These are phyloP conservation scores for Spinus pinus DNA, from an alignment of 2,797 vertebrate species.

Conservation along the genomic window DNA sequence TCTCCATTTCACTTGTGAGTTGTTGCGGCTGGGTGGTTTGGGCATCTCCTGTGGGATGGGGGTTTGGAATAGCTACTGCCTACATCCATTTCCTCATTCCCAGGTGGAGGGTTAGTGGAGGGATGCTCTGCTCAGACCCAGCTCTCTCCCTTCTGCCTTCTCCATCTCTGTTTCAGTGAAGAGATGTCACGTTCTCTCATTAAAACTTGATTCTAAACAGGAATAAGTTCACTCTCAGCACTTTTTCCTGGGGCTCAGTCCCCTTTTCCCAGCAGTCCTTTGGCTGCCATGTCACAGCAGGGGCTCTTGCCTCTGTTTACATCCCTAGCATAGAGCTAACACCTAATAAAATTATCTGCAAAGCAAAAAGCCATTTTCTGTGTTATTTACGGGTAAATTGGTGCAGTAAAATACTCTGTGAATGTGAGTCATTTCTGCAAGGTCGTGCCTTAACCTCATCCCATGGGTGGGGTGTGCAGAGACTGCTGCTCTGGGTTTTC, in stretches of 20 bases:
- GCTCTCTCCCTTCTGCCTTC: background rate
- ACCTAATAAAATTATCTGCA: background rate
- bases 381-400: background rate
- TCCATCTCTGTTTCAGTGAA: background rate
- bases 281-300: accelerated
- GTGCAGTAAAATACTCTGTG: background rate
- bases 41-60: background rate
- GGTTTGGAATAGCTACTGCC: background rate
- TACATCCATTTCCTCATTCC: background rate
- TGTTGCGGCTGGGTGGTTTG: background rate
- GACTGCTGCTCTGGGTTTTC: accelerated
- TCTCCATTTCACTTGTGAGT: background rate
- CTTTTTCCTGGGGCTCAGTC: background rate
- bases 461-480: accelerated
- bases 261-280: background rate
- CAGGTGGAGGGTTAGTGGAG: background rate
- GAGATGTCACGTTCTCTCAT: accelerated
- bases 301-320: background rate
- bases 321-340: background rate
- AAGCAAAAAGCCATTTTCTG: background rate
- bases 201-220: background rate
- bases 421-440: background rate
- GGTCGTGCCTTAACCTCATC: accelerated
- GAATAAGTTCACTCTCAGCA: accelerated
- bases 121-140: background rate